These are phyloP conservation scores for Tenthredo amoena DNA, from an alignment of 2,888 invertebrate species.

Conservation along the genomic window DNA sequence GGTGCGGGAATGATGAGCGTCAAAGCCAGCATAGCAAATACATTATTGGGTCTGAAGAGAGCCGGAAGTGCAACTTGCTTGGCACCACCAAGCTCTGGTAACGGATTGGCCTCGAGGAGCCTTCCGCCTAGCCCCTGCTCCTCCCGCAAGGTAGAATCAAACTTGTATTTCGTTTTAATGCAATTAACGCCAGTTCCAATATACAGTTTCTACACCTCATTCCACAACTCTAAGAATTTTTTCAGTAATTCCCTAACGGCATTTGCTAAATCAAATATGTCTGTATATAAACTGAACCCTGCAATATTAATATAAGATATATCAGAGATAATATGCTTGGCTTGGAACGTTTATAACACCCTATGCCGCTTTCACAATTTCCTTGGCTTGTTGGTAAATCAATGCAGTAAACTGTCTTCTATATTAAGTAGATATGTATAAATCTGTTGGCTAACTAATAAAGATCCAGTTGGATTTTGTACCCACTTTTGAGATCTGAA, in stretches of 20 bases:
- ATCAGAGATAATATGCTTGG: not conserved
- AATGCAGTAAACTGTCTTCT: not conserved
- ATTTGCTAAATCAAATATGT: not conserved
- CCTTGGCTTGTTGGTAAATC: slow-evolving; percentile 13
- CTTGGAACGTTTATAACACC: not conserved
- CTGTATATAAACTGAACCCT: not conserved
- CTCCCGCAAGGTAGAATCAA: slow-evolving; percentile 79
- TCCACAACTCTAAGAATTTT: not conserved
- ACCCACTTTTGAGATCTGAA: not conserved
- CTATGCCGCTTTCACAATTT: not conserved
- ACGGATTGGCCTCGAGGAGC: slow-evolving; percentile 76
- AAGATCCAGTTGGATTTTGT: not conserved
- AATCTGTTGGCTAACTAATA: not conserved
- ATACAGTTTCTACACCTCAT: not conserved
- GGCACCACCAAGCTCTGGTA: slow-evolving; percentile 81
- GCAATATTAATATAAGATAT: not conserved
- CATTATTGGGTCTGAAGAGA: slow-evolving; percentile 82
- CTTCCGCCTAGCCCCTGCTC: slow-evolving; percentile 78
- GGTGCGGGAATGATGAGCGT: slow-evolving; percentile 76
- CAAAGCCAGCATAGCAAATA: slow-evolving; percentile 78
- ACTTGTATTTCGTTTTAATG: slow-evolving; percentile 58
- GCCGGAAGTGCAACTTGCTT: slow-evolving; percentile 87
- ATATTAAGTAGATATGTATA: not conserved
- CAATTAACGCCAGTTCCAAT: not conserved
- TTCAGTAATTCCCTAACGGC: not conserved